Evolutionary conservation across 2,113 vertebrate genomes (phyloP).

Genomic region (Triplophysa rosa): DNA sequence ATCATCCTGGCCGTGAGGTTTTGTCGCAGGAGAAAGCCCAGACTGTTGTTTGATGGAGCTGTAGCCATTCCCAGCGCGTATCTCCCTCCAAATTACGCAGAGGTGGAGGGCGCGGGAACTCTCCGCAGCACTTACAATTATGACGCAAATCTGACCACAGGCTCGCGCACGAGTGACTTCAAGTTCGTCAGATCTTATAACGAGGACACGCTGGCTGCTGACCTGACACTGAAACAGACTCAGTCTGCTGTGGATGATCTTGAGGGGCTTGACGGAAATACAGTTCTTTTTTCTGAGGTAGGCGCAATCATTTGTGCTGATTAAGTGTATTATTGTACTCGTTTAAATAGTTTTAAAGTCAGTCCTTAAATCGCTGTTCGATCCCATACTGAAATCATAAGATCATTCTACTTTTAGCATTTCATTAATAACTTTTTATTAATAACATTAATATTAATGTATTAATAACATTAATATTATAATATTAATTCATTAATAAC

Average conservation of each 20-base stretch:
- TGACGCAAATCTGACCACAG: neutral
- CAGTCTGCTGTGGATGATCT: neutral
- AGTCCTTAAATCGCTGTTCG: too few relatives aligned
- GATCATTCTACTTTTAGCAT: too few relatives aligned
- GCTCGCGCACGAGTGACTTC: neutral
- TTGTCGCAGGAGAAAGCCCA: neutral
- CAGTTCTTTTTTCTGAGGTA: too few relatives aligned
- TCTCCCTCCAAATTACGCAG: slow-evolving; percentile 1
- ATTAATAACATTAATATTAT: too few relatives aligned
- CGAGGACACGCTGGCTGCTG: neutral
- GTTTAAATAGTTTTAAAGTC: too few relatives aligned
- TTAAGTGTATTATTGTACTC: too few relatives aligned
- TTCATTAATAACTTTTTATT: too few relatives aligned
- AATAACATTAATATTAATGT: too few relatives aligned
- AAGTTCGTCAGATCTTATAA: neutral
- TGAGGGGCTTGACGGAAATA: neutral
- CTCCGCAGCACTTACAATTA: slow-evolving; percentile 2
- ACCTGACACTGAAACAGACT: neutral
- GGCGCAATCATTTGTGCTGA: too few relatives aligned
- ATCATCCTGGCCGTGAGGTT: neutral
- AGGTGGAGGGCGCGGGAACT: neutral
- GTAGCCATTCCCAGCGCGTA: neutral
- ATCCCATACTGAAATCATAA: too few relatives aligned
- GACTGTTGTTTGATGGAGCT: neutral
- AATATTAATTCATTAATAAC: too few relatives aligned